phyloP scores from a whole-genome alignment of 2,113 vertebrate species.

The Monopterus albus region DNA sequence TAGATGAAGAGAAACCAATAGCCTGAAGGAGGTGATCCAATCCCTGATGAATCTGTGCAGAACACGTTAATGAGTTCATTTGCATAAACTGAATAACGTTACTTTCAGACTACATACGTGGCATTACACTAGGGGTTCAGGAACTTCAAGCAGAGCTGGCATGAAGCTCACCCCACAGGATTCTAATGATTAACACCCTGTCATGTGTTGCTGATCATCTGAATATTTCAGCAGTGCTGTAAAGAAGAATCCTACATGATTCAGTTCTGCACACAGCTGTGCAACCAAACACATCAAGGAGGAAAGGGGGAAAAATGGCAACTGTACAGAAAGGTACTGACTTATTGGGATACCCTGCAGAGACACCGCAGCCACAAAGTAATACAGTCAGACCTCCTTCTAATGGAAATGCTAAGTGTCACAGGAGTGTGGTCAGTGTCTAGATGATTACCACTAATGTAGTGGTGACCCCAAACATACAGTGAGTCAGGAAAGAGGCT shows the following conservation, averaged over 20 bases:
- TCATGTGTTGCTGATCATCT: conserved; percentile 71
- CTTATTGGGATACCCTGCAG: conserved; percentile 50
- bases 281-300: conserved; percentile 46
- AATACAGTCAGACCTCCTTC: conserved; percentile 44
- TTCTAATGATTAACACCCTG: conserved; percentile 58
- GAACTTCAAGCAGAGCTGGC: conserved; percentile 46
- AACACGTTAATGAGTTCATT: conserved; percentile 44
- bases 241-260: conserved; percentile 57
- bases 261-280: conserved; percentile 69
- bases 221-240: conserved; percentile 63
- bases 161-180: conserved; percentile 45
- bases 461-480: conserved; percentile 24
- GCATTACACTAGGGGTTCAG: conserved; percentile 32
- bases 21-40: conserved; percentile 35
- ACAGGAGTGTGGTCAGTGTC: conserved; percentile 45
- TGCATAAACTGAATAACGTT: conserved; percentile 42
- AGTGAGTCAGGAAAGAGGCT: conserved; percentile 45
- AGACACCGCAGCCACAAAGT: conserved; percentile 50
- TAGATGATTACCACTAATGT: conserved; percentile 56
- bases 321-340: conserved; percentile 24
- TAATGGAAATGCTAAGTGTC: conserved; percentile 54
- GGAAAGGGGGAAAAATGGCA: conserved; percentile 21
- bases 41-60: conserved; percentile 25
- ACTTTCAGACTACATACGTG: conserved; percentile 36
- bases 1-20: conserved; percentile 30